Base-by-base conservation (phyloP, 2,113 vertebrate species). In the Aleadryas rufinucha region DNA sequence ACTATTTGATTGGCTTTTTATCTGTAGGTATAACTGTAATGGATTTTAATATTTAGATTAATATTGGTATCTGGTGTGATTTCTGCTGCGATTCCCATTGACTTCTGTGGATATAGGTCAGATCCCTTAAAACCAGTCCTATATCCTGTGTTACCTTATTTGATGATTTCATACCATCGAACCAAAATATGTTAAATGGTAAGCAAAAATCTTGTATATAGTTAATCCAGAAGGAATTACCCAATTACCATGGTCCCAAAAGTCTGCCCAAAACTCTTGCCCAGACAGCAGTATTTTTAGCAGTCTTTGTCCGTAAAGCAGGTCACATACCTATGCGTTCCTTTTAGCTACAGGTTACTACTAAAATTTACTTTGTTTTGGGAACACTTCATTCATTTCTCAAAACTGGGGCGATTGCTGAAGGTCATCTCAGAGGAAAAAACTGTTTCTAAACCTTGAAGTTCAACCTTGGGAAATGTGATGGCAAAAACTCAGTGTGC, bases 251-350 rank as follows among this genome's bases (percentile, higher is more conserved):
- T 16, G 47, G 64, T 86, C 63, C 82, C 75, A 84, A n/a, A 95
- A 52, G 59, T 77, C 75, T 90, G 45, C 41, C 92, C 41, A 41
- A 45, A 90, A 87, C 65, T 92, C 76, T 96, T 90, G 85, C 85
- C 88, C 31, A 88, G 75, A 59, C 76, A 90, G 56, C 68, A 56
- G 28, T 96, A 96, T 96, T 96, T 97, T 95, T 97, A 96, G 90
- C 84, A 83, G 47, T 45, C 66, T 41, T n/a, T 87, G 30, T 78
- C 87, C 90, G 65, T 76, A 89, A 97, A 97, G 74, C 90, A 80
- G 95, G 94, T 93, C 95, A 86, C 7, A 3, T 66, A 90, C 31
- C 74, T 54, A 24, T 78, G 39, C 61, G 54, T 95, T 95, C 87
- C 86, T 95, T 93, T 94, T 93, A 91, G 79, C 54, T 86, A 85